Evolutionary conservation across 1,140 invertebrate species (phyloP).

Genomic region (Nymphalis io): DNA sequence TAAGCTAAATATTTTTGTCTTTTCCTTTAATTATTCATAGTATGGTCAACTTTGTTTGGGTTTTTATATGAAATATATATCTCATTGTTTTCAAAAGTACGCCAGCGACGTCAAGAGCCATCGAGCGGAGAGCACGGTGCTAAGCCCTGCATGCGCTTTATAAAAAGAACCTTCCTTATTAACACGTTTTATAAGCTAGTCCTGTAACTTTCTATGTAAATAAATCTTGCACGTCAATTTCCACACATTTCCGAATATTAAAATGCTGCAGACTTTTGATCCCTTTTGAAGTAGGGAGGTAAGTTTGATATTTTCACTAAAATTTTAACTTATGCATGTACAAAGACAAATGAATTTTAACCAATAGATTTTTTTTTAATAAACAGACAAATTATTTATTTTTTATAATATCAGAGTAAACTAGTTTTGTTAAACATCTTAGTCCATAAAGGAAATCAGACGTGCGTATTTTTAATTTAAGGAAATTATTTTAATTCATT

Average conservation of each 20-base stretch:
- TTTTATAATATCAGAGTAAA: too few species aligned
- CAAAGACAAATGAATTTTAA: too few species aligned
- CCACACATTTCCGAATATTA: background rate
- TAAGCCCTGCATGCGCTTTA: slow-evolving; percentile 59
- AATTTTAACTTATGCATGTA: too few species aligned
- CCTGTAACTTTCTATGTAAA: slow-evolving; percentile 11
- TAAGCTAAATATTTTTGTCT: too few species aligned
- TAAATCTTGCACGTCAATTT: slow-evolving; percentile 2
- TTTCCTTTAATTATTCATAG: background rate
- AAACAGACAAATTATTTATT: too few species aligned
- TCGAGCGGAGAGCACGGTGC: slow-evolving; percentile 61
- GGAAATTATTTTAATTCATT: too few species aligned
- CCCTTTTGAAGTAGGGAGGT: too few species aligned
- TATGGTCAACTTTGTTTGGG: slow-evolving; percentile 8
- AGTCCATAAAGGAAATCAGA: too few species aligned
- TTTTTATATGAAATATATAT: slow-evolving; percentile 12
- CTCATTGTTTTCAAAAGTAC: slow-evolving; percentile 52
- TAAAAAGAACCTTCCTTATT: slow-evolving; percentile 43
- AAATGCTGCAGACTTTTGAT: background rate
- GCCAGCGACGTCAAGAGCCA: slow-evolving; percentile 61
- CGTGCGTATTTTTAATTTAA: too few species aligned
- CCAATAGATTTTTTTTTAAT: too few species aligned
- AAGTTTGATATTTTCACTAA: too few species aligned
- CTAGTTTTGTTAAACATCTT: too few species aligned
- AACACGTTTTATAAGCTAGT: slow-evolving; percentile 11